Conservation (phyloP, 1,140 invertebrate genomes). For the Onthophagus taurus region DNA sequence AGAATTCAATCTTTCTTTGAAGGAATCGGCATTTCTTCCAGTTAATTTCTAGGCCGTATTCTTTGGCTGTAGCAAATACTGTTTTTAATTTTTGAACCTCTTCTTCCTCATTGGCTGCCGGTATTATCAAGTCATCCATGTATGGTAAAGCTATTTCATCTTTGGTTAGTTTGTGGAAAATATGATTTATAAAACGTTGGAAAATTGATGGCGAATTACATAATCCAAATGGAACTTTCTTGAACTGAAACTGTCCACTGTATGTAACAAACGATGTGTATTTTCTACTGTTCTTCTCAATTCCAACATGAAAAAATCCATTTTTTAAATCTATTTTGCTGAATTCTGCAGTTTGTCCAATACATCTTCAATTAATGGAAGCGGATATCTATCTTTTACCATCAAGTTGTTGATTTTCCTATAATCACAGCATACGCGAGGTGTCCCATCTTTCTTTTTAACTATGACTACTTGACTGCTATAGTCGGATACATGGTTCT, state of each 20-base stretch:
- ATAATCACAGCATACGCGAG: too few species aligned
- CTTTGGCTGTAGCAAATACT: constrained; percentile 16
- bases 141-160: constrained; percentile 15
- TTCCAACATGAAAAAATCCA: constrained; percentile 25
- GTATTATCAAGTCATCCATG: constrained; percentile 33
- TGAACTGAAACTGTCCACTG: constrained; percentile 17
- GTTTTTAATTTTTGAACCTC: constrained; percentile 17
- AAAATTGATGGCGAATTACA: constrained; percentile 9
- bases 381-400: too few species aligned
- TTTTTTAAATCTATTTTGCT: constrained; percentile 24
- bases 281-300: constrained; percentile 17
- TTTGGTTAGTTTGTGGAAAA: constrained; percentile 8
- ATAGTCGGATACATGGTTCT: too few species aligned
- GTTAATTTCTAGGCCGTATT: constrained; percentile 25
- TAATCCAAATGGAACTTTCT: constrained; percentile 17
- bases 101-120: constrained; percentile 19
- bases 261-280: constrained; percentile 18
- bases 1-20: constrained; percentile 22
- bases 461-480: too few species aligned
- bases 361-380: too few species aligned
- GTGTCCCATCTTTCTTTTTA: too few species aligned
- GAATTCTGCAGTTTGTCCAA: too few species aligned
- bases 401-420: too few species aligned
- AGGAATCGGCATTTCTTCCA: constrained; percentile 31
- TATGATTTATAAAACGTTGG: constrained; percentile 15